Evolutionary conservation across 2,113 vertebrate genomes (phyloP).

Genomic region (Crotalus tigris): DNA sequence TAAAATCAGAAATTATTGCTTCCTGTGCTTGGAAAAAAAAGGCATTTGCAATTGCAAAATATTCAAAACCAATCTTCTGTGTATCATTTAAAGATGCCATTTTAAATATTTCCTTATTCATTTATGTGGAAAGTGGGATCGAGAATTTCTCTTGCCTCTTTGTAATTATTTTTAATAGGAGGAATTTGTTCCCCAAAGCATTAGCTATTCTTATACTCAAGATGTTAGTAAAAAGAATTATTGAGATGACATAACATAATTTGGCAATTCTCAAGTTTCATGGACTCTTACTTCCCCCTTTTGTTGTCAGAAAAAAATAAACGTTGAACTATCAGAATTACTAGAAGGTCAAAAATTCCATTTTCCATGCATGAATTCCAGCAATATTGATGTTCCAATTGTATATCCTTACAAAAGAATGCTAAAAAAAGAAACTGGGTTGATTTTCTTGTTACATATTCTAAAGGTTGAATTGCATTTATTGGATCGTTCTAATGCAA

Average conservation of each 20-base stretch:
- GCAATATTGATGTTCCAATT: neutral
- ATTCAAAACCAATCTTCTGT: neutral
- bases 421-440: neutral
- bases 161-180: conserved; percentile 8
- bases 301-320: conserved; percentile 13
- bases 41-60: neutral
- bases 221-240: neutral
- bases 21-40: neutral
- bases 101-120: neutral
- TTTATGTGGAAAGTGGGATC: neutral
- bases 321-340: conserved; percentile 18
- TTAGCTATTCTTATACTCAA: conserved; percentile 1
- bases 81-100: neutral
- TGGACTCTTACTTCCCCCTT: neutral
- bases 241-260: neutral
- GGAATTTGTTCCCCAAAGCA: neutral
- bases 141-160: neutral
- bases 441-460: neutral
- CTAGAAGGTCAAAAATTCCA: conserved; percentile 14
- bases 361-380: conserved; percentile 12
- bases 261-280: neutral
- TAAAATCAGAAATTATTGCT: neutral
- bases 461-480: neutral
- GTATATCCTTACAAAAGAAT: neutral
- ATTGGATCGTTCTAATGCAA: neutral